A percentile compares a stretch with the other conserved stretches of the same genome.
Evolutionary conservation across 2,797 vertebrate genomes (phyloP).

Genomic region (Phrynocephalus forsythii): DNA sequence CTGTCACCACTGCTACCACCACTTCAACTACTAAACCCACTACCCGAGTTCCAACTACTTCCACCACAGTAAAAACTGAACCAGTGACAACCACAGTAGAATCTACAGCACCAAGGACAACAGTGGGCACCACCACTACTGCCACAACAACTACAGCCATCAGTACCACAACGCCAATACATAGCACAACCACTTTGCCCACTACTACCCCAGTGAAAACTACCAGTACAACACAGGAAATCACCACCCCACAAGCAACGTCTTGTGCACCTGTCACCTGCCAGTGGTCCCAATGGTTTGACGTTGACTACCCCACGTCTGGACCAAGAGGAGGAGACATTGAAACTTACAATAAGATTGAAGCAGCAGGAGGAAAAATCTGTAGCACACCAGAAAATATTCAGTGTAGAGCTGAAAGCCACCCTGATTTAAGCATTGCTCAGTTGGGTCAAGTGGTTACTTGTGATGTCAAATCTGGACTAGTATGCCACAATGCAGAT

Average conservation of each 20-base stretch:
- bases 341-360: conserved; percentile 59
- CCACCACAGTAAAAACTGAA: neutral
- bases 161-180: fast-evolving
- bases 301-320: conserved; percentile 47
- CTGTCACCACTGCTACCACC: neutral
- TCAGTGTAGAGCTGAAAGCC: conserved; percentile 52
- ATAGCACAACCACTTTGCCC: fast-evolving
- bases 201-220: neutral
- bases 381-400: conserved; percentile 52
- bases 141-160: neutral
- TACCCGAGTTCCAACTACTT: neutral
- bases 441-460: neutral
- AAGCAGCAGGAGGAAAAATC: neutral
- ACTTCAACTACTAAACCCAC: neutral
- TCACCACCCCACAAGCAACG: fast-evolving
- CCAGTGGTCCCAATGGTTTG: conserved; percentile 66
- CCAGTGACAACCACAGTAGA: neutral
- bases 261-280: neutral
- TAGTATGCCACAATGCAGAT: conserved; percentile 67
- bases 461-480: conserved; percentile 41
- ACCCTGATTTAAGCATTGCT: neutral
- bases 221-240: neutral
- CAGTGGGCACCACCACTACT: neutral
- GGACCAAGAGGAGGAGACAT: conserved; percentile 52
- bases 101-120: neutral